Evolutionary conservation across 2,113 vertebrate genomes (phyloP).

Genomic region (Gobiocypris rarus): DNA sequence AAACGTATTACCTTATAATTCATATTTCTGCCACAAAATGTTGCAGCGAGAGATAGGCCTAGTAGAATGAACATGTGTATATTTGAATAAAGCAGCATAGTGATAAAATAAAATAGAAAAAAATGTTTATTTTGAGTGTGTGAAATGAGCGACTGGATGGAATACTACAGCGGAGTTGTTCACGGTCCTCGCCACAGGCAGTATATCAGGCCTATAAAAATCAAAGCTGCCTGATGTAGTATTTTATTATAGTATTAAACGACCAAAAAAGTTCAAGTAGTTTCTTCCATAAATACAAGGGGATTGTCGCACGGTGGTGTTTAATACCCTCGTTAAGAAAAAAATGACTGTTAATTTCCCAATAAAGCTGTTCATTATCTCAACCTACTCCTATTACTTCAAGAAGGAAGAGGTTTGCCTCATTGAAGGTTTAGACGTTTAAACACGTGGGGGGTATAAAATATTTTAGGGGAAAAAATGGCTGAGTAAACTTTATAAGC

Average conservation of each 20-base stretch:
- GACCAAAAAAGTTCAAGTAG: constrained; percentile 75
- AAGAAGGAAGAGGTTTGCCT: constrained; percentile 8
- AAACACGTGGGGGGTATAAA: neutral
- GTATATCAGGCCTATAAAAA: constrained; percentile 87
- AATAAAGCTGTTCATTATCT: constrained; percentile 63
- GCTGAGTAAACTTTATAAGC: neutral
- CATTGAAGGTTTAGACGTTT: neutral
- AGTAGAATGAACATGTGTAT: neutral
- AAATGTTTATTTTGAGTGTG: constrained; percentile 48
- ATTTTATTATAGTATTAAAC: constrained; percentile 83
- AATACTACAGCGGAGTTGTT: constrained; percentile 61
- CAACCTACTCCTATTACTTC: constrained; percentile 1
- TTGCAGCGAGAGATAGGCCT: too few species aligned
- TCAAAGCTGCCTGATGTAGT: constrained; percentile 78
- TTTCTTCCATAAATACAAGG: constrained; percentile 74
- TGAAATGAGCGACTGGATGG: constrained; percentile 58
- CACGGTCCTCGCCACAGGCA: constrained; percentile 75
- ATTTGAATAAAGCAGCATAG: neutral
- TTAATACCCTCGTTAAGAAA: constrained; percentile 77
- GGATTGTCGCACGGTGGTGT: constrained; percentile 63
- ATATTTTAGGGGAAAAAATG: neutral
- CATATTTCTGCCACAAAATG: neutral
- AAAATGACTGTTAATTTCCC: constrained; percentile 72
- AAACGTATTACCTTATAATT: neutral
- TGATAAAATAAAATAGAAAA: neutral